phyloP scores from a whole-genome alignment of 2,113 vertebrate genomes.

The Carettochelys insculpta region DNA sequence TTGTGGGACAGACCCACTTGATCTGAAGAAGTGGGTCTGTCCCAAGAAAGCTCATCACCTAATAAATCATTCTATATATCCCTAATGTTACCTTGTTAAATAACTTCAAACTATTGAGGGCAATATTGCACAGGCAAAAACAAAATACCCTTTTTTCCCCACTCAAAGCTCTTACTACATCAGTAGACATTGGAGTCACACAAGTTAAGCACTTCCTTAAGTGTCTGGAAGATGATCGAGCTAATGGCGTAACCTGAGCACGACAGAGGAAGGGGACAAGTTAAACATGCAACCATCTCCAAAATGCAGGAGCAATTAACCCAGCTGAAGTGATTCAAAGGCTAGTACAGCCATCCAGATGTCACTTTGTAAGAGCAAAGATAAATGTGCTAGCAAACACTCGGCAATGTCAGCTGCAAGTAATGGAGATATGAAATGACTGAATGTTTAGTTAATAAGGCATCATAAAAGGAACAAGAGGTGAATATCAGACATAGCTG shows the following conservation, averaged over 20 bases:
- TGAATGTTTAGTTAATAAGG: slow-evolving; percentile 44
- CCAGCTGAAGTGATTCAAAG: slow-evolving; percentile 49
- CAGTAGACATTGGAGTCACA: background rate
- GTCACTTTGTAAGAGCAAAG: slow-evolving; percentile 42
- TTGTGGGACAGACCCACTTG: too few relatives aligned
- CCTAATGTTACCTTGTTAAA: background rate
- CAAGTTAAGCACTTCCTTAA: background rate
- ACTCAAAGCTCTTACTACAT: background rate
- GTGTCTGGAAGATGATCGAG: background rate
- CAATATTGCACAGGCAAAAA: background rate
- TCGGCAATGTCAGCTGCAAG: slow-evolving; percentile 28
- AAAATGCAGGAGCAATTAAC: slow-evolving; percentile 53
- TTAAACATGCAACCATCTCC: slow-evolving; percentile 41
- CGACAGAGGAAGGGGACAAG: slow-evolving; percentile 4
- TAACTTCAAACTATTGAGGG: slow-evolving; percentile 7
- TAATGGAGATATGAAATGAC: slow-evolving; percentile 41
- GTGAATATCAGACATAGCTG: background rate
- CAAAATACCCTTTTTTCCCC: background rate
- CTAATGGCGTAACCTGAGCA: slow-evolving; percentile 8
- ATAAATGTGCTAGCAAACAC: slow-evolving; percentile 59
- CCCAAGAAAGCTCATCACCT: too few relatives aligned
- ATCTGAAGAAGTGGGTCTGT: too few relatives aligned
- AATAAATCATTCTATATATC: too few relatives aligned
- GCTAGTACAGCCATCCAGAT: slow-evolving; percentile 52
- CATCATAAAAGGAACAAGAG: slow-evolving; percentile 38